Percentiles rank a stretch among this genome's conserved stretches.
Evolutionary conservation across 92 coral and sea anemone genomes (phyloP).

Genomic region (Actinernus sp.): DNA sequence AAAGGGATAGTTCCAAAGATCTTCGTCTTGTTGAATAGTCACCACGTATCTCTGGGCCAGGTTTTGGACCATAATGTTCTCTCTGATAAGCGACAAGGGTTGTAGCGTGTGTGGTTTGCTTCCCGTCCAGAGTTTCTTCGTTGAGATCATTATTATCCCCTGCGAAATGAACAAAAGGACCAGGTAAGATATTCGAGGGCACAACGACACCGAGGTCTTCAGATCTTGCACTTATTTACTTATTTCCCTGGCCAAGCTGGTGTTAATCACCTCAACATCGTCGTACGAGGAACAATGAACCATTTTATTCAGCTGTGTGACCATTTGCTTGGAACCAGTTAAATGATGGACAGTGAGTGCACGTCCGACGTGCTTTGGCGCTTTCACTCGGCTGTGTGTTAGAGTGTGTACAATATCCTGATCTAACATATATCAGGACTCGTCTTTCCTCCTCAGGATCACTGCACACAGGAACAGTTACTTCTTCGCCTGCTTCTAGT

Average conservation of each 20-base stretch:
- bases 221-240: conserved; percentile 21
- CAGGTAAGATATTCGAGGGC: no score
- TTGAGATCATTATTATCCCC: no score
- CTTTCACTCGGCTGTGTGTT: conserved; percentile 19
- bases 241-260: conserved; percentile 17
- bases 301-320: conserved; percentile 40
- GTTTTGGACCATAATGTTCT: conserved; percentile 23
- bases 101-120: conserved; percentile 50
- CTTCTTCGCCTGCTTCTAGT: neutral
- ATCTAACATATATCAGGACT: conserved; percentile 15
- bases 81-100: conserved; percentile 26
- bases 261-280: conserved; percentile 4
- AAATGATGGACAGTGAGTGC: conserved; percentile 39
- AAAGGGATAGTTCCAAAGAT: conserved; percentile 5
- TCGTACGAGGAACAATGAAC: conserved; percentile 9
- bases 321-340: conserved; percentile 36
- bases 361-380: conserved; percentile 50
- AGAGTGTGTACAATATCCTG: conserved; percentile 35
- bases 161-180: no score
- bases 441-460: conserved; percentile 23
- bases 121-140: conserved; percentile 60
- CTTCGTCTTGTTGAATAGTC: conserved; percentile 21
- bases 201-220: no score
- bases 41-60: conserved; percentile 10
- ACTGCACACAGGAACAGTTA: conserved; percentile 7